Percentiles rank a stretch among this genome's conserved stretches.
Evolutionary conservation across 2,888 invertebrate genomes (phyloP).

Genomic region (Nomada ruficornis): DNA sequence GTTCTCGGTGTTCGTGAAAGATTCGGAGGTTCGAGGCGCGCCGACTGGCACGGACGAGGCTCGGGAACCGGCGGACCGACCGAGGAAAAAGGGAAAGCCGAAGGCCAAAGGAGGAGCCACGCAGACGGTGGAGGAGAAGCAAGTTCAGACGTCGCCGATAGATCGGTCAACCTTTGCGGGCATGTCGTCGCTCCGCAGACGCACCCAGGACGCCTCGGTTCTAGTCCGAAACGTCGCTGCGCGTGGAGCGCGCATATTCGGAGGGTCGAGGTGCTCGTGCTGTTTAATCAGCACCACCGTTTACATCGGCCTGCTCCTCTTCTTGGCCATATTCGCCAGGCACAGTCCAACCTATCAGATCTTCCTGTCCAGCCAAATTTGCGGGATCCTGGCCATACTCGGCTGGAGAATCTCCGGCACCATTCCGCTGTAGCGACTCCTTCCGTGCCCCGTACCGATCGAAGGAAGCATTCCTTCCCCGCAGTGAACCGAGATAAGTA

Average conservation of each 20-base stretch:
- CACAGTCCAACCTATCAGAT: constrained; percentile 72
- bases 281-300: constrained; percentile 13
- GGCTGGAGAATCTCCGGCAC: constrained; percentile 72
- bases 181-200: not conserved
- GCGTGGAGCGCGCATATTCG: not conserved
- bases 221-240: not conserved
- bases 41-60: not conserved
- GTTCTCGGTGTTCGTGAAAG: not conserved
- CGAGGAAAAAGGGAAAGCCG: too few species aligned
- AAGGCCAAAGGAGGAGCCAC: not conserved
- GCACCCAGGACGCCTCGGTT: not conserved
- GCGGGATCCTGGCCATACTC: constrained; percentile 76
- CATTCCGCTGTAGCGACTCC: constrained; percentile 53
- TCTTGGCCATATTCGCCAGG: constrained; percentile 69
- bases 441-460: not conserved
- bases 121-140: constrained; percentile 27
- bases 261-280: not conserved
- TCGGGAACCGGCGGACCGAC: not conserved
- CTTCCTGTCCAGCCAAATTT: constrained; percentile 78
- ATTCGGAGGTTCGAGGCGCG: fast-evolving
- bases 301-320: constrained; percentile 63
- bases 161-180: not conserved
- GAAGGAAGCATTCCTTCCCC: not conserved
- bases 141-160: not conserved
- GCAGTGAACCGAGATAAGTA: not conserved